Percentiles rank a stretch among this genome's conserved stretches.
Evolutionary conservation across 2,888 invertebrate genomes (phyloP).

Genomic region (Synanthedon andrenaeformis): DNA sequence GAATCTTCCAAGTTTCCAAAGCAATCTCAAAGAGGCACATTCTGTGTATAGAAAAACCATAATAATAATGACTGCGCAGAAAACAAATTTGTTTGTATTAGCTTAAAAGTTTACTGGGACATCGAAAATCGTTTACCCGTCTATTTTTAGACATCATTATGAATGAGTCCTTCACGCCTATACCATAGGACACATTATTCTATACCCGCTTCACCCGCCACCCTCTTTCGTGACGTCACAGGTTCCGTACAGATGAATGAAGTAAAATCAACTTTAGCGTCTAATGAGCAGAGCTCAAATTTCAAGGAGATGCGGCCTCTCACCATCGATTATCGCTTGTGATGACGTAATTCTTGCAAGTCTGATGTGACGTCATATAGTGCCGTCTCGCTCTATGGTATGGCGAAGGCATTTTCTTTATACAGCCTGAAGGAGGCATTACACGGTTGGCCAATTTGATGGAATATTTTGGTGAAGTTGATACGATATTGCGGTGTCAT

Average conservation of each 20-base stretch:
- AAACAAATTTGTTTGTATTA: background rate
- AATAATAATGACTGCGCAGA: too few relatives aligned
- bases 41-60: too few relatives aligned
- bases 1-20: too few relatives aligned
- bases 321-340: background rate
- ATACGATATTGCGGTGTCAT: too few relatives aligned
- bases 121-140: conserved; percentile 3
- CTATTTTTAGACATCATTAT: conserved; percentile 3
- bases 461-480: background rate
- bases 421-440: background rate
- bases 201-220: background rate
- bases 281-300: background rate
- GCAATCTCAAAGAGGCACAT: too few relatives aligned
- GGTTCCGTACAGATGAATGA: background rate
- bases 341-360: conserved; percentile 20
- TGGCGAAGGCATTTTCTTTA: background rate
- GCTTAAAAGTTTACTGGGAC: conserved; percentile 1
- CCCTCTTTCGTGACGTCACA: background rate
- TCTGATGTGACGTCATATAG: conserved; percentile 26
- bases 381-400: conserved; percentile 11
- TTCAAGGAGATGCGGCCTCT: background rate
- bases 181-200: background rate
- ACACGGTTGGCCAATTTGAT: background rate
- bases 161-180: background rate
- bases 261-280: background rate